Base-by-base conservation (phyloP, 2,888 invertebrate species). In the Athrips mouffetella region DNA sequence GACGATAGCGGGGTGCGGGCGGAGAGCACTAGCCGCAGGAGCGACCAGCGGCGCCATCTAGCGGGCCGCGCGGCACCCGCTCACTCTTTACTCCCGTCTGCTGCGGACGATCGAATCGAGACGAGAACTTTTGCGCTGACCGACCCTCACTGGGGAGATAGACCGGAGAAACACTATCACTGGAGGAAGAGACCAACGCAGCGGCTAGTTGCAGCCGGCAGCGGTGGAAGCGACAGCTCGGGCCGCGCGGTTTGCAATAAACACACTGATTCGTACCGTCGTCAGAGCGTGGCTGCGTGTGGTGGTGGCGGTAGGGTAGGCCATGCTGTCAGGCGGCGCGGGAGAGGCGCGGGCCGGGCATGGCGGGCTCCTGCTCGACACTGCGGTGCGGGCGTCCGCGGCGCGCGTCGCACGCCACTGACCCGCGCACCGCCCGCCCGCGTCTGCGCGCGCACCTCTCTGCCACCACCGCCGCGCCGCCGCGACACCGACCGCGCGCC, bases 251-350 rank as follows among this genome's bases (percentile, higher is more conserved):
- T n/a, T 31, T 6, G 20, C 31, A 11, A 44, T 31, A 31, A 55
- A 51, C 54, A 53, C 63, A 60, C 55, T 48, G 76, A 73, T 72
- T 74, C 86, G 80, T 88, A 88, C 87, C 87, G 87, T 88, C 81
- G 87, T 87, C 86, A 86, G 87, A 85, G 87, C 87, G 86, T 86
- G 85, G 87, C 85, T 87, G 86, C 85, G 87, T 82, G 87, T 81
- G 86, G 78, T 83, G 86, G 85, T 85, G 83, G 87, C 87, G 86
- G 82, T 84, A 80, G 83, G 82, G 73, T 68, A 63, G 85, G 86
- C 87, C 87, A 88, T 87, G 87, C 87, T 88, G 87, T 88, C 87
- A 86, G 86, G 86, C 85, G 82, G 83, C 87, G 85, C 86, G 85
- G 75, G 74, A 79, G 75, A 83, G 80, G 84, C 87, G 87, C 87